Conservation (phyloP, 92 coral and sea anemone species). For the Blastomussa wellsi region DNA sequence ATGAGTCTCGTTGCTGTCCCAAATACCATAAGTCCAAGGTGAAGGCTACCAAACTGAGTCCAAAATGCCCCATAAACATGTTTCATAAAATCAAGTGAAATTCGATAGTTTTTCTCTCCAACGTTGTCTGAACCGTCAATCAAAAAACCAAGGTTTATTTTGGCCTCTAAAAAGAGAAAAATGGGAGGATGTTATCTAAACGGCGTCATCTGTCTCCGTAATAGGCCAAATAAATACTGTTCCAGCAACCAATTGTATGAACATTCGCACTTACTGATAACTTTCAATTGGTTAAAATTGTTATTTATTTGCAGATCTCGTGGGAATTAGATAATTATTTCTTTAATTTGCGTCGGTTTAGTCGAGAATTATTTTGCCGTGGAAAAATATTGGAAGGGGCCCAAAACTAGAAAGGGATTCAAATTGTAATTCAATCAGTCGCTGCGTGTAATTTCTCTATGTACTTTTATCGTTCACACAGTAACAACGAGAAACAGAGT, state of each 20-base stretch:
- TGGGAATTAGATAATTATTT: too few relatives aligned
- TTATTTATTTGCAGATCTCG: too few relatives aligned
- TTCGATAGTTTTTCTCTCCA: conserved; percentile 69
- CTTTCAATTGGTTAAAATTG: too few relatives aligned
- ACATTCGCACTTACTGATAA: too few relatives aligned
- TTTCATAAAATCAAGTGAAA: conserved; percentile 64
- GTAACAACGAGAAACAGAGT: background rate
- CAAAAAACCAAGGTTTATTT: conserved; percentile 82
- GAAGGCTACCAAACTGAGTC: conserved; percentile 75
- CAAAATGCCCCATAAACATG: conserved; percentile 72
- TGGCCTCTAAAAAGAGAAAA: conserved; percentile 60
- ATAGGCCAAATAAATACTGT: background rate
- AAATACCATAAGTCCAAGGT: conserved; percentile 72
- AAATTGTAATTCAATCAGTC: too few relatives aligned
- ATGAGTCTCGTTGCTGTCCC: conserved; percentile 63
- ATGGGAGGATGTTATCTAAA: background rate
- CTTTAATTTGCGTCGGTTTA: too few relatives aligned
- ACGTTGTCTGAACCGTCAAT: conserved; percentile 86
- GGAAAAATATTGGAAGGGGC: too few relatives aligned
- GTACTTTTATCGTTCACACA: background rate
- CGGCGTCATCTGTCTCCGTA: background rate
- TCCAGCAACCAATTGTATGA: too few relatives aligned
- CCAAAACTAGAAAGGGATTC: too few relatives aligned
- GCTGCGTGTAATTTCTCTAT: background rate
- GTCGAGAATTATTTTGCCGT: too few relatives aligned